These are phyloP conservation scores for Mirounga angustirostris DNA, from an alignment of 2,113 vertebrate species.

Conservation along the genomic window DNA sequence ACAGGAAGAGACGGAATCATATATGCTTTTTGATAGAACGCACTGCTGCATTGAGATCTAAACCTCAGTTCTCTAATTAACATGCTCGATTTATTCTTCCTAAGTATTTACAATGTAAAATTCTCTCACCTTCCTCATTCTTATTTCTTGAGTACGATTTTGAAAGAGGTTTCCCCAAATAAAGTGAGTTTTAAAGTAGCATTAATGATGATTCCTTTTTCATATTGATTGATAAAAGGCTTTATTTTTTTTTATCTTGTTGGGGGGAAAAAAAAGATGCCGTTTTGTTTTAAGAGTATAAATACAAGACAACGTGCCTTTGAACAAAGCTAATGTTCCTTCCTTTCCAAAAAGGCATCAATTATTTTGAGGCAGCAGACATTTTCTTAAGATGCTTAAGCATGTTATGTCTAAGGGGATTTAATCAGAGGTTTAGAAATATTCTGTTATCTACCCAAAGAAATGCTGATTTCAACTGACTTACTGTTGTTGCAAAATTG, in stretches of 20 bases:
- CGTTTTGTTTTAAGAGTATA: slow-evolving; percentile 16
- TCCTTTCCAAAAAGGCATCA: slow-evolving; percentile 62
- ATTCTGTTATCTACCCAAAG: slow-evolving; percentile 65
- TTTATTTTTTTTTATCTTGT: neutral
- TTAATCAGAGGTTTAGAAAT: slow-evolving; percentile 81
- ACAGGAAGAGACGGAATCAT: neutral
- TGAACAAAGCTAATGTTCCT: slow-evolving; percentile 68
- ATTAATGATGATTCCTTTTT: slow-evolving; percentile 11
- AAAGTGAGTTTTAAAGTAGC: slow-evolving; percentile 1
- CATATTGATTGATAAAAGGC: neutral
- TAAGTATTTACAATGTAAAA: neutral
- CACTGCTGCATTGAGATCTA: neutral
- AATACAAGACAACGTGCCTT: slow-evolving; percentile 48
- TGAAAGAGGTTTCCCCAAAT: slow-evolving; percentile 8
- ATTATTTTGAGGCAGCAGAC: slow-evolving; percentile 77
- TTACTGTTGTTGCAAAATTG: slow-evolving; percentile 74
- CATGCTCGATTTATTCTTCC: neutral
- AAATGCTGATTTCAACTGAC: slow-evolving; percentile 69
- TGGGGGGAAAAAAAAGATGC: neutral
- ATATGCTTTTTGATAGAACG: neutral
- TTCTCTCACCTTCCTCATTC: neutral
- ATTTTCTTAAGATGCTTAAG: slow-evolving; percentile 79
- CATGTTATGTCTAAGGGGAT: slow-evolving; percentile 73
- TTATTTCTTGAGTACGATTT: slow-evolving; percentile 13
- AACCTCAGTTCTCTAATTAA: neutral